Evolutionary conservation across 1,140 invertebrate species (phyloP).

Genomic region (Drosophila kohkoa): DNA sequence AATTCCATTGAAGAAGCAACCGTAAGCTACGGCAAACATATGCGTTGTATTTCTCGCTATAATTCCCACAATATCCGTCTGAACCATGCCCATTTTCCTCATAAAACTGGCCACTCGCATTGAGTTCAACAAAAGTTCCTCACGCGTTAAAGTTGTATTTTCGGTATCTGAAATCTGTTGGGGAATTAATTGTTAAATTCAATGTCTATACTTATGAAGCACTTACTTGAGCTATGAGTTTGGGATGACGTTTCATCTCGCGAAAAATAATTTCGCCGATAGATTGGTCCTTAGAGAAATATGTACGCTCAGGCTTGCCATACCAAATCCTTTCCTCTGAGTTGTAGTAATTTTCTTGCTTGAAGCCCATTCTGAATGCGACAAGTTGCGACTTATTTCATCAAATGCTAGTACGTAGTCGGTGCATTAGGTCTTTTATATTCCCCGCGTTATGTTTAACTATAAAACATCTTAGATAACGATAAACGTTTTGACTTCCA

Average conservation of each 20-base stretch:
- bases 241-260: no score
- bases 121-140: conserved; percentile 52
- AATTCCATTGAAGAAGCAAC: conserved; percentile 72
- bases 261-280: no score
- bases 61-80: conserved; percentile 68
- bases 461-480: conserved; percentile 10
- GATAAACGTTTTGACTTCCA: not conserved
- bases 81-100: conserved; percentile 43
- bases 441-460: not conserved
- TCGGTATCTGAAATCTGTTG: no score
- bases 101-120: conserved; percentile 63
- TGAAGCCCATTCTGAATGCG: conserved; percentile 48
- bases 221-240: no score
- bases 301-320: no score
- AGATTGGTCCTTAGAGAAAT: no score
- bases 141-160: no score
- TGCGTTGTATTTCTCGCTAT: conserved; percentile 69
- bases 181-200: no score
- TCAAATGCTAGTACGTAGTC: conserved; percentile 24
- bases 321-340: conserved; percentile 58
- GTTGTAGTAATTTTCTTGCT: conserved; percentile 50
- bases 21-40: conserved; percentile 61
- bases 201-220: no score
- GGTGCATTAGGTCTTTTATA: conserved; percentile 54
- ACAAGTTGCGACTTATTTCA: not conserved